These are phyloP conservation scores for Tragelaphus imberbis DNA, from an alignment of 2,113 vertebrate genomes.

Conservation along the genomic window DNA sequence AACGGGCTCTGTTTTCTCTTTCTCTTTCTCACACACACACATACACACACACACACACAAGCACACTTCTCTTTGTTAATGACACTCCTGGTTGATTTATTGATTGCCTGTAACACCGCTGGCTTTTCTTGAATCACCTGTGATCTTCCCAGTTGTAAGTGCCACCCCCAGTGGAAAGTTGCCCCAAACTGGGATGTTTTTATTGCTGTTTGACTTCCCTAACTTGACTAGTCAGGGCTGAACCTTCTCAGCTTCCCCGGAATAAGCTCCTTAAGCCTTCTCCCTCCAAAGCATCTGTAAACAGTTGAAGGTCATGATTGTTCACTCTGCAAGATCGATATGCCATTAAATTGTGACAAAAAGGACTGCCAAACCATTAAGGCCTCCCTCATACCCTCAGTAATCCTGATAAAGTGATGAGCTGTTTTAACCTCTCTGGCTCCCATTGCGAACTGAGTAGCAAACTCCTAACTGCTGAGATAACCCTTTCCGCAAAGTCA, in stretches of 20 bases:
- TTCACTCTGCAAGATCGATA: constrained; percentile 80
- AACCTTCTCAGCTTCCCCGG: constrained; percentile 41
- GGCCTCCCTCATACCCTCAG: constrained; percentile 73
- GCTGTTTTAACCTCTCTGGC: constrained; percentile 75
- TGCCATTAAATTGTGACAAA: constrained; percentile 81
- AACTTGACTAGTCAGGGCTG: constrained; percentile 36
- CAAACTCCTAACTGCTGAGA: constrained; percentile 35
- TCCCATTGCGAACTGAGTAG: constrained; percentile 49
- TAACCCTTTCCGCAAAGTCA: constrained; percentile 57
- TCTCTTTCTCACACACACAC: neutral
- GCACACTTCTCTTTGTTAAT: constrained; percentile 46
- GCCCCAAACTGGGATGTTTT: constrained; percentile 54
- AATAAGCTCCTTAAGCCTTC: constrained; percentile 74
- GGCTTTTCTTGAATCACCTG: constrained; percentile 57
- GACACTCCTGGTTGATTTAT: constrained; percentile 73
- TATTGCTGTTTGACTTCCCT: constrained; percentile 48
- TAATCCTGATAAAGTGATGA: constrained; percentile 79
- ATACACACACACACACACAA: neutral
- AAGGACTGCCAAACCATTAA: constrained; percentile 78
- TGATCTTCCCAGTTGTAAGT: constrained; percentile 57
- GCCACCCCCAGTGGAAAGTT: constrained; percentile 42
- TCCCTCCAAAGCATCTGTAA: constrained; percentile 77
- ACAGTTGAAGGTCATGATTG: constrained; percentile 79
- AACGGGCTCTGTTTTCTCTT: neutral
- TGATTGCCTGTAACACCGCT: constrained; percentile 65